Evolutionary conservation across 2,888 invertebrate genomes (phyloP).

Genomic region (Anoncus sp.): DNA sequence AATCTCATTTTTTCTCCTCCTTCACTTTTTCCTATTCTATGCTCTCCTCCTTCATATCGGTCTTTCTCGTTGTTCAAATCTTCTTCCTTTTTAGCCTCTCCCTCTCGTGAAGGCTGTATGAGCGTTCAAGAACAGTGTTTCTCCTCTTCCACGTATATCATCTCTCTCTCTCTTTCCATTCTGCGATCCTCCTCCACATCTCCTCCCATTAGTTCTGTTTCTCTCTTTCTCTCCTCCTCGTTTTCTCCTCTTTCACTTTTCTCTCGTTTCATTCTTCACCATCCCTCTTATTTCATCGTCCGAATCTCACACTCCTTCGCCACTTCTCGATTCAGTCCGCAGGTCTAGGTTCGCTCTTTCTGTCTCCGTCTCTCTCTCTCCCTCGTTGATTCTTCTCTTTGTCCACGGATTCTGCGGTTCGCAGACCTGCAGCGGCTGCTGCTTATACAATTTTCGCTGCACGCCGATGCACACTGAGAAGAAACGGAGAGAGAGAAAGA

Average conservation of each 20-base stretch:
- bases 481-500: constrained; percentile 16
- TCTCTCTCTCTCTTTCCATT: not conserved
- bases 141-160: not conserved
- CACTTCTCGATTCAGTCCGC: constrained; percentile 13
- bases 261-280: not conserved
- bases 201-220: not conserved
- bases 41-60: constrained; percentile 5
- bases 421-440: constrained; percentile 50
- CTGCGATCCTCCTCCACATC: too few relatives aligned
- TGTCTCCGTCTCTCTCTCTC: constrained; percentile 19
- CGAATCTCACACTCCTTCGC: constrained; percentile 15
- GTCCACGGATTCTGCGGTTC: constrained; percentile 52
- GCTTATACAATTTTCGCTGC: constrained; percentile 58
- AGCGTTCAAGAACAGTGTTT: too few relatives aligned
- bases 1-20: constrained; percentile 25
- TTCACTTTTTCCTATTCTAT: constrained; percentile 19
- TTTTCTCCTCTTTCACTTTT: constrained; percentile 1
- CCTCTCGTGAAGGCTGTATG: not conserved
- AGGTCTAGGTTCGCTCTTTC: constrained; percentile 5
- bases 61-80: constrained; percentile 26
- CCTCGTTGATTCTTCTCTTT: constrained; percentile 16
- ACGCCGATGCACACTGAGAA: constrained; percentile 45
- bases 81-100: not conserved
- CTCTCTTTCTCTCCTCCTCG: too few relatives aligned
- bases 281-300: constrained; percentile 29